These are phyloP conservation scores for Graptemys geographica DNA, from an alignment of 2,797 vertebrate species.

Conservation along the genomic window DNA sequence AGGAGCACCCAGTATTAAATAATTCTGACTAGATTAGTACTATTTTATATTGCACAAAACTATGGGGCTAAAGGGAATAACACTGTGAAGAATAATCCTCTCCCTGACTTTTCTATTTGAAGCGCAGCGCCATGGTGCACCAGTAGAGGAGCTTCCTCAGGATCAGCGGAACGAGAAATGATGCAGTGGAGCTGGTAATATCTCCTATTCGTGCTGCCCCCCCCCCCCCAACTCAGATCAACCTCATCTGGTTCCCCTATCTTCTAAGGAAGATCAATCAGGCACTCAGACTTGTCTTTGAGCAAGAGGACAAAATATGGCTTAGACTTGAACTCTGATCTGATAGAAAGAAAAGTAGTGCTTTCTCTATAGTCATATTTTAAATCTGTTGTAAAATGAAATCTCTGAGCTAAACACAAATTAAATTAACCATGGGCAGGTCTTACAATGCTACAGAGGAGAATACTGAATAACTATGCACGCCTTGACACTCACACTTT, in stretches of 20 bases:
- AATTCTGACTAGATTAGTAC: background rate
- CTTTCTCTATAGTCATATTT: background rate
- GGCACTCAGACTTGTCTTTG: background rate
- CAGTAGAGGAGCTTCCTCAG: background rate
- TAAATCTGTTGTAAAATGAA: conserved; percentile 11
- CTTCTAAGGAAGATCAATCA: background rate
- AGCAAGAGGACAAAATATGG: conserved; percentile 14
- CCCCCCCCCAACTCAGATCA: background rate
- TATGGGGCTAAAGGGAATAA: background rate
- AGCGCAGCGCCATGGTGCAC: background rate
- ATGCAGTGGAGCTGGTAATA: background rate
- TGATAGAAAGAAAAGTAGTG: background rate
- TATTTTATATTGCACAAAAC: background rate
- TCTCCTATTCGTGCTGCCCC: background rate
- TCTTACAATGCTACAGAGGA: background rate
- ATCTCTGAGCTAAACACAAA: background rate
- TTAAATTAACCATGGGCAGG: conserved; percentile 13
- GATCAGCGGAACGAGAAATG: background rate
- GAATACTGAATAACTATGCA: background rate
- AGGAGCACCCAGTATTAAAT: background rate
- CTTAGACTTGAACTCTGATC: conserved; percentile 29
- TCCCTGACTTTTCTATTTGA: background rate
- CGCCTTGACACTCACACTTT: background rate
- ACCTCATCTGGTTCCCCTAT: background rate
- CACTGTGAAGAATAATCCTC: background rate